Base-by-base conservation (phyloP, 2,888 invertebrate species). In the Pomacea canaliculata region DNA sequence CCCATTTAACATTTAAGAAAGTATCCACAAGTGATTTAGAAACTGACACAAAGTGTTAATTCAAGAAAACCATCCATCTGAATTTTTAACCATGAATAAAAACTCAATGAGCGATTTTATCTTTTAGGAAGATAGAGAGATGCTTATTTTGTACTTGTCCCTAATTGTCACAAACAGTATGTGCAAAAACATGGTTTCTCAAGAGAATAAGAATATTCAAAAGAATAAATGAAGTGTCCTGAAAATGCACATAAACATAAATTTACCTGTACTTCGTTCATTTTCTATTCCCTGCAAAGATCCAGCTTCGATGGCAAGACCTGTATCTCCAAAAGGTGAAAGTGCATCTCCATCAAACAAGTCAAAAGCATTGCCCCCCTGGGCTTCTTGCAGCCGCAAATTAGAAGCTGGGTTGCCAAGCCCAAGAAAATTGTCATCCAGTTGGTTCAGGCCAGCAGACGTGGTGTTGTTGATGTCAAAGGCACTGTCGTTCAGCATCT, bases 321-420 rank as follows among this genome's bases (percentile, higher is more conserved):
- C 80, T 49, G 86, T 76, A 65, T 85, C 86, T 48, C 83, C 81
- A 73, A 88, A 89, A 51, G 87, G 77, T 9, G 88, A 87, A 73
- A 89, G 87, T 1, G 87, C 80, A 62, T 90, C 87, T 77, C 86
- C 84, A 78, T 90, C 90, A 84, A 91, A 89, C 77, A 91, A 80
- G 81, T 89, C 89, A 83, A 87, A 89, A 1, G 85, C 78, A 9
- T 85, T 80, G 60, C 84, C 80, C 12, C 85, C 76, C 16, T 86
- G 82, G 73, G 87, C 86, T 75, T 86, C 86, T 10, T 82, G 79
- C 69, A 85, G 79, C 37, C 88, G 83, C 27, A 85, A 79, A 69
- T 82, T 83, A 46, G 80, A 79, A 27, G 81, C 81, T 67, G 84
- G 79, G 72, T 85, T 85, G n/a, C 88, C 86, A 76, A 88, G 85